These are phyloP conservation scores for Stichopus chloronotus DNA, from an alignment of 35 echinoderm and acorn worm genomes.

Conservation along the genomic window DNA sequence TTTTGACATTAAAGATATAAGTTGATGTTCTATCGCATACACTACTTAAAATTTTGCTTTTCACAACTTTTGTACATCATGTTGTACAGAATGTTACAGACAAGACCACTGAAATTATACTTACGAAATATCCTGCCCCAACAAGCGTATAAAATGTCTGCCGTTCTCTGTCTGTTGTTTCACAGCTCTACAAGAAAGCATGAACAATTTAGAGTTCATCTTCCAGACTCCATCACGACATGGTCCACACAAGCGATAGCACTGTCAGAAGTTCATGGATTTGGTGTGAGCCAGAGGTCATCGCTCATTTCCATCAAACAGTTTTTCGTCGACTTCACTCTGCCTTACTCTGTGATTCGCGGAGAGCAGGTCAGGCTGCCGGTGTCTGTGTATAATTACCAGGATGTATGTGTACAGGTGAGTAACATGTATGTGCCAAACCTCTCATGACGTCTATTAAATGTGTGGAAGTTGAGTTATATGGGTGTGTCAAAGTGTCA, in stretches of 20 bases:
- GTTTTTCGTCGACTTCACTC: slow-evolving; percentile 88
- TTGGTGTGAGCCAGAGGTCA: slow-evolving; percentile 71
- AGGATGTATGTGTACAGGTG: slow-evolving; percentile 92
- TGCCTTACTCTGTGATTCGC: slow-evolving; percentile 91
- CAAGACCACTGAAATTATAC: too few species aligned
- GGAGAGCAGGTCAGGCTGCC: slow-evolving; percentile 89
- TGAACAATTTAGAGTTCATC: slow-evolving; percentile 68
- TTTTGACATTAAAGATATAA: too few species aligned
- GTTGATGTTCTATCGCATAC: too few species aligned
- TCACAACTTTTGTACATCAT: too few species aligned
- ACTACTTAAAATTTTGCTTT: too few species aligned
- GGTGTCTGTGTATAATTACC: slow-evolving; percentile 82
- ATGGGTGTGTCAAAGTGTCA: neutral
- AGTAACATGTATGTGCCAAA: neutral
- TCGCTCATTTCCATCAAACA: slow-evolving; percentile 78
- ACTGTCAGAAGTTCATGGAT: slow-evolving; percentile 73
- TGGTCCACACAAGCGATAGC: slow-evolving; percentile 81
- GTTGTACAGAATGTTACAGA: too few species aligned
- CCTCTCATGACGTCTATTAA: neutral
- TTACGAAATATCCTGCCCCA: too few species aligned
- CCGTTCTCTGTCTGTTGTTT: neutral
- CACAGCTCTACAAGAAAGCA: slow-evolving; percentile 78
- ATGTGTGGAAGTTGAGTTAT: neutral
- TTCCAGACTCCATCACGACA: slow-evolving; percentile 90
- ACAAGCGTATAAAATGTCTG: too few species aligned